Base-by-base conservation (phyloP, 23 tunicate species). In the Trididemnum nubilum region DNA sequence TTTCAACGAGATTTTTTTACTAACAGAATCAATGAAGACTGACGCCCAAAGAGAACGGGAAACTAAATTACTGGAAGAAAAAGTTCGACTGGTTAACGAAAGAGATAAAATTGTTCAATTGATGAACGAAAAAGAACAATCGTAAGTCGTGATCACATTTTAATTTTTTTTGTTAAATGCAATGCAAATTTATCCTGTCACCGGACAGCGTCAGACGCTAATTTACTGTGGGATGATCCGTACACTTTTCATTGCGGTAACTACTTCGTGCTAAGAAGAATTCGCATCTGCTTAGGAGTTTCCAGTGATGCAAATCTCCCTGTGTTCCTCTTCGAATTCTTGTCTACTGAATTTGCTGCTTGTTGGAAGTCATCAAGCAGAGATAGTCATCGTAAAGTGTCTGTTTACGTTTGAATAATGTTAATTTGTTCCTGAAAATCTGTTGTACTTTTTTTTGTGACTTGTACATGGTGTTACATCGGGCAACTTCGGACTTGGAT, bases 121-220 rank as follows among this genome's bases (percentile, higher is more conserved):
- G 2, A 85, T 91, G 76, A 88, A 85, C 51, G 97, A 91, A 76
- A 91, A 91, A 52, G 97, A 91, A 76, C 85, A 91, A 70, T 65
- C 64, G 97, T 91, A 85, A 71, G 90, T 85, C 59, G 24, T 44
- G n/a, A n/a, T n/a, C n/a, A n/a, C n/a, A n/a, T n/a, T n/a, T n/a
- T n/a, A n/a, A n/a, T n/a, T n/a, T n/a, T n/a, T n/a, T n/a, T n/a
- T n/a, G n/a, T n/a, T n/a, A n/a, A 50, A 15, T 15, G 19, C 58
- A 50, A 50, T 15, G 19, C 19, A 19, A 50, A 50, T 50, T 50
- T 50, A 19, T 15, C 58, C 19, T 15, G 19, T n/a, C n/a, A n/a
- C n/a, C n/a, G n/a, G n/a, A n/a, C n/a, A n/a, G n/a, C n/a, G n/a
- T n/a, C n/a, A n/a, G n/a, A n/a, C n/a, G n/a, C n/a, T n/a, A n/a